Conservation (phyloP, 2,113 vertebrate species). For the Paraplagusia blochii region DNA sequence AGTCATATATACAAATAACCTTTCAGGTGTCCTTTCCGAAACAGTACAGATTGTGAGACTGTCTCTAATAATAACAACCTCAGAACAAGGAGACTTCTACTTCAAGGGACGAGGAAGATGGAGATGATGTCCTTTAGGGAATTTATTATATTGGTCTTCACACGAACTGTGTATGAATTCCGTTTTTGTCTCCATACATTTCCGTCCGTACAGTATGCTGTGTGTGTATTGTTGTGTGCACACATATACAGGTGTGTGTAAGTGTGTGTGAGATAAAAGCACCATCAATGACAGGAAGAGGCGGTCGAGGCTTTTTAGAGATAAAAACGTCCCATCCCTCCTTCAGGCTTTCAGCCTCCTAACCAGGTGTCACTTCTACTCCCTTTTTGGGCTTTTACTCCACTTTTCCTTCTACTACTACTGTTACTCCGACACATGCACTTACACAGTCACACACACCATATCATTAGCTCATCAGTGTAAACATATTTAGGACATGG, state of each 20-base stretch:
- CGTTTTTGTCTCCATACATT: too few relatives aligned
- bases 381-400: conserved; percentile 46
- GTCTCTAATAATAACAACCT: background rate
- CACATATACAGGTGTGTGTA: background rate
- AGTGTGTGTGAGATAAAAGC: conserved; percentile 14
- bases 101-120: background rate
- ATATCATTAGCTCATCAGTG: background rate
- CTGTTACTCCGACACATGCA: background rate
- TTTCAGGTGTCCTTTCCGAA: too few relatives aligned
- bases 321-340: conserved; percentile 52
- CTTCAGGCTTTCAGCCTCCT: conserved; percentile 60
- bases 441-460: conserved; percentile 20
- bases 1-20: too few relatives aligned
- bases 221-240: background rate
- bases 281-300: conserved; percentile 30
- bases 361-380: conserved; percentile 57
- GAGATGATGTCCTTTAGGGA: conserved; percentile 4
- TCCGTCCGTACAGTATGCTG: too few relatives aligned
- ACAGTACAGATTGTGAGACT: background rate
- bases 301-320: conserved; percentile 45
- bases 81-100: background rate
- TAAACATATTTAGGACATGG: background rate
- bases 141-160: background rate
- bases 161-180: conserved; percentile 2
- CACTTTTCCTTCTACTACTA: conserved; percentile 9